phyloP scores from a whole-genome alignment of 2,797 vertebrate species.

The Scomberomorus guttatus region DNA sequence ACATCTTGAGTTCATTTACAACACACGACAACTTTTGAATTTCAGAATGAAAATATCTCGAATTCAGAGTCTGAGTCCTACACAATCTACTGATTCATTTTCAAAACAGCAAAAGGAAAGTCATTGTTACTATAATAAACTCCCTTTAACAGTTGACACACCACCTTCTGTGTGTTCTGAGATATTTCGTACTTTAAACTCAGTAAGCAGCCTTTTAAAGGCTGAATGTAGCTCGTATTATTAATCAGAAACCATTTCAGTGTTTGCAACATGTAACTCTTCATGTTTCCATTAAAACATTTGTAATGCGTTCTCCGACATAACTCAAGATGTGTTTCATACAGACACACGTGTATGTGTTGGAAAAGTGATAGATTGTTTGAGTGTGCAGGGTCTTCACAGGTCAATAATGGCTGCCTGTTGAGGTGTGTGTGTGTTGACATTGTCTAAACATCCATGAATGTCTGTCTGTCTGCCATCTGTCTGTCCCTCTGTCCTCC shows the following conservation, averaged over 20 bases:
- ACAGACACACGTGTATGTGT: constrained; percentile 1
- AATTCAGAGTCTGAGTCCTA: no score
- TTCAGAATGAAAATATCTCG: no score
- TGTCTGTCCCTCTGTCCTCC: constrained; percentile 50
- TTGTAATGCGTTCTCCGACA: background rate
- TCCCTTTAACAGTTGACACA: background rate
- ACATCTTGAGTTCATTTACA: background rate
- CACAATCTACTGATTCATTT: no score
- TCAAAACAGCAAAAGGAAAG: no score
- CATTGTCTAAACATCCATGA: constrained; percentile 75
- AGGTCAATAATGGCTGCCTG: constrained; percentile 8
- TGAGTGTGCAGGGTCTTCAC: background rate
- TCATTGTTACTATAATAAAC: no score
- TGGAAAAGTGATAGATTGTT: background rate
- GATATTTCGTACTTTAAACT: background rate
- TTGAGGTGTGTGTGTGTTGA: constrained; percentile 27
- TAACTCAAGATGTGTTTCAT: background rate
- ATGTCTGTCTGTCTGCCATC: constrained; percentile 49
- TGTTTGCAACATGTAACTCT: background rate
- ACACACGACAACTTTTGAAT: background rate
- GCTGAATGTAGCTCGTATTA: background rate
- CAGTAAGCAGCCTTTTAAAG: background rate
- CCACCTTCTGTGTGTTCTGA: background rate
- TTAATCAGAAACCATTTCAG: background rate
- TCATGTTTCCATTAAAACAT: background rate